A percentile compares a stretch with the other conserved stretches of the same genome.
These are phyloP conservation scores for Triops cancriformis DNA, from an alignment of 1,140 invertebrate species.

Conservation along the genomic window DNA sequence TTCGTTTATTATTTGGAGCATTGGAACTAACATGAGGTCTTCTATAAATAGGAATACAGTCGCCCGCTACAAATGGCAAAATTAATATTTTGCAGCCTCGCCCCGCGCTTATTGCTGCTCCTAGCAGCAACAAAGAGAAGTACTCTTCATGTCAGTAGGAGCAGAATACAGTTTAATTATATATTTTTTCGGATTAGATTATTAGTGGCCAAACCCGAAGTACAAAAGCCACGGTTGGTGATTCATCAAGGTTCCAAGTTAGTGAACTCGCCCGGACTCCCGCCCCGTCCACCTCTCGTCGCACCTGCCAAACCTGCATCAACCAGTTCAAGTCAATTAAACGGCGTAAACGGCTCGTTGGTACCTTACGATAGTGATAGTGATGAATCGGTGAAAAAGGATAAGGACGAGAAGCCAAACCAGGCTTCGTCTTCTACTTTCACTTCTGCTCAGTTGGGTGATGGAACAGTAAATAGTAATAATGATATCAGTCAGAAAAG, in stretches of 20 bases:
- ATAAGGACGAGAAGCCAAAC: not conserved
- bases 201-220: not conserved
- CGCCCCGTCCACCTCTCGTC: not conserved
- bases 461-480: not conserved
- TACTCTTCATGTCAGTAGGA: not conserved
- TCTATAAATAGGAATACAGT: slow-evolving; percentile 23
- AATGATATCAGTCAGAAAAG: not conserved
- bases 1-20: too few relatives aligned
- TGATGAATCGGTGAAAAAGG: slow-evolving; percentile 17
- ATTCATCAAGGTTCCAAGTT: slow-evolving; percentile 1
- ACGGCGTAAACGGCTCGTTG: slow-evolving; percentile 15
- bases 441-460: slow-evolving; percentile 20
- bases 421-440: not conserved
- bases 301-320: not conserved
- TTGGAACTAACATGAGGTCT: too few relatives aligned
- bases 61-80: slow-evolving; percentile 15
- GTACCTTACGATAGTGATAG: slow-evolving; percentile 27
- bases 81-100: slow-evolving; percentile 17
- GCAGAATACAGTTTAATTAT: not conserved
- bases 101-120: not conserved
- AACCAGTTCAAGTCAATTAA: not conserved
- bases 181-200: not conserved
- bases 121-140: slow-evolving; percentile 15
- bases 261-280: not conserved
- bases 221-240: slow-evolving; percentile 21